phyloP scores from a whole-genome alignment of 2,113 vertebrate species.

The Eurypyga helias region DNA sequence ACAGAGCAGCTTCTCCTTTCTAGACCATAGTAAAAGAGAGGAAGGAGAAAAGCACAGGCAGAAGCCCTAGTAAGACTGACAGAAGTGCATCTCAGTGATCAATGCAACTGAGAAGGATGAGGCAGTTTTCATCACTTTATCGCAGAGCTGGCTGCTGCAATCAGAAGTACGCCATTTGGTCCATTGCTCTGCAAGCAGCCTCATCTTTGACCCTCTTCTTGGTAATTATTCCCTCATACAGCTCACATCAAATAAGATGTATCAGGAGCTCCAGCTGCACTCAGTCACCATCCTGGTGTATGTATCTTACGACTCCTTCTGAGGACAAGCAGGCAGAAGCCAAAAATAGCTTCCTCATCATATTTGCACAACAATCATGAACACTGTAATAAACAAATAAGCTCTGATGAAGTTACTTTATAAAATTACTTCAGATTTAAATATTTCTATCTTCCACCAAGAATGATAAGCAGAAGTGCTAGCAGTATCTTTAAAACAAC shows the following conservation, averaged over 20 bases:
- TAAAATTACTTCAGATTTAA: constrained; percentile 58
- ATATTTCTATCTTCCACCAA: constrained; percentile 16
- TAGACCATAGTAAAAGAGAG: background rate
- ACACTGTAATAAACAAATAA: constrained; percentile 61
- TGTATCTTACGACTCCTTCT: background rate
- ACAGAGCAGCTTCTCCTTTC: background rate
- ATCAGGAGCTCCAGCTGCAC: constrained; percentile 31
- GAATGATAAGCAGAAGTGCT: constrained; percentile 16
- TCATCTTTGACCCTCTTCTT: constrained; percentile 12
- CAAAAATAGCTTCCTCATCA: constrained; percentile 43
- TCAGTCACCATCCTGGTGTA: constrained; percentile 3
- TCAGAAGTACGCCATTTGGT: background rate
- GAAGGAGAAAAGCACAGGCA: background rate
- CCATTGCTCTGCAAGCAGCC: background rate
- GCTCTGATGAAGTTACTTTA: constrained; percentile 56
- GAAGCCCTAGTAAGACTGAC: background rate
- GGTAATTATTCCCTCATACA: background rate
- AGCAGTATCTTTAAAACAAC: constrained; percentile 2
- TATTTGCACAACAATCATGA: constrained; percentile 65
- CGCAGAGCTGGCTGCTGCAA: background rate
- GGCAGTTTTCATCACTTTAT: background rate
- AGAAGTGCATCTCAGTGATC: background rate
- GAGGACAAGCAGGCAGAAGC: constrained; percentile 23
- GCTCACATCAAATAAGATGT: background rate
- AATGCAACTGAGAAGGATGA: background rate